A percentile compares a stretch with the other conserved stretches of the same genome.
phyloP scores from a whole-genome alignment of 2,888 invertebrate species.

The Aporophyla lueneburgensis region DNA sequence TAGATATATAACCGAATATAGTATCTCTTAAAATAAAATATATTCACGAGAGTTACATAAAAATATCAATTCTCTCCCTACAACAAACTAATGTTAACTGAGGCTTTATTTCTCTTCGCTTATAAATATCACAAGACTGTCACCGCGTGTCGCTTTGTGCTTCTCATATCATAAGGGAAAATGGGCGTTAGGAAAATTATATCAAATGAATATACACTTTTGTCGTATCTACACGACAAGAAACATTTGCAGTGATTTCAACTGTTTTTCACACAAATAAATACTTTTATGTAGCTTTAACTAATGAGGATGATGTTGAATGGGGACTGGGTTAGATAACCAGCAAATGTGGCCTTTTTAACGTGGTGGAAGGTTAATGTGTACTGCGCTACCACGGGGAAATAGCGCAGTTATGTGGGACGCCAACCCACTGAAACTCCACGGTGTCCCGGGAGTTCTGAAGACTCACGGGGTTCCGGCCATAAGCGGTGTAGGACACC shows the following conservation, averaged over 20 bases:
- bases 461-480: too few species aligned
- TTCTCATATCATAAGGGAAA: neutral
- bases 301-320: neutral
- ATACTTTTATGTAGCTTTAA: neutral
- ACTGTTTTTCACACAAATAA: neutral
- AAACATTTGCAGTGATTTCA: slow-evolving; percentile 8
- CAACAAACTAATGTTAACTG: neutral
- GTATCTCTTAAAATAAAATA: neutral
- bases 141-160: neutral
- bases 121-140: neutral
- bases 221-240: neutral
- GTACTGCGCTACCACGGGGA: too few species aligned
- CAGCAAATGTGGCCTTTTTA: neutral
- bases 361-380: too few species aligned
- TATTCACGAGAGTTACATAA: neutral
- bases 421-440: too few species aligned
- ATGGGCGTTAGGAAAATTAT: slow-evolving; percentile 22
- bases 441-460: too few species aligned
- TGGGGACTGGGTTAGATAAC: neutral
- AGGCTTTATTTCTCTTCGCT: slow-evolving; percentile 19
- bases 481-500: too few species aligned
- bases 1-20: neutral
- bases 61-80: neutral
- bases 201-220: neutral
- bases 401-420: too few species aligned